These are phyloP conservation scores for Mercenaria mercenaria DNA, from an alignment of 1,140 invertebrate species.

Conservation along the genomic window DNA sequence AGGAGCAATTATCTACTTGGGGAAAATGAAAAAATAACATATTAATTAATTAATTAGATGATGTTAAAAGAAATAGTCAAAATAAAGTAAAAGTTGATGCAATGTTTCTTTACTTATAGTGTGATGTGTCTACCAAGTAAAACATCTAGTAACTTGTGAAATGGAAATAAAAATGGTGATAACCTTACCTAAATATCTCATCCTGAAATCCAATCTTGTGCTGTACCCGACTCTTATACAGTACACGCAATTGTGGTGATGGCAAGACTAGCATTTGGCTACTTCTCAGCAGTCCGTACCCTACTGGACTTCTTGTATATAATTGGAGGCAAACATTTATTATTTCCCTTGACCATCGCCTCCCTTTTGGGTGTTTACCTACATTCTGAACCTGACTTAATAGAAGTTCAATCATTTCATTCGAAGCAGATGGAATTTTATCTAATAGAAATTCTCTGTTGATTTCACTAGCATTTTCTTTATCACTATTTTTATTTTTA, in stretches of 20 bases:
- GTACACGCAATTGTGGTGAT: background rate
- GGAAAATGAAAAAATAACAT: no score
- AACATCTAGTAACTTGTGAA: no score
- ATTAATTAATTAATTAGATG: no score
- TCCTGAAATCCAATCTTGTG: background rate
- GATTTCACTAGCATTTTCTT: background rate
- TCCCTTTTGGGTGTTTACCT: background rate
- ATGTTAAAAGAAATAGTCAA: no score
- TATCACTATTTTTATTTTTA: background rate
- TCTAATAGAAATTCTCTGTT: background rate
- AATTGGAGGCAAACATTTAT: background rate
- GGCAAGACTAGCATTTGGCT: background rate
- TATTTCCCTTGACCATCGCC: background rate
- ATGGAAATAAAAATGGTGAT: no score
- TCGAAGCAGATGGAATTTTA: background rate
- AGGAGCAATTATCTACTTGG: no score
- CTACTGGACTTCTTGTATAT: background rate
- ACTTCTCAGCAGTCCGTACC: background rate
- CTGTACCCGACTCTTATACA: background rate
- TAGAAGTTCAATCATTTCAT: background rate
- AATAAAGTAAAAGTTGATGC: no score
- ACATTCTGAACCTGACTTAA: no score
- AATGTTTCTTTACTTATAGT: no score
- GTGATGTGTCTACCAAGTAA: no score
- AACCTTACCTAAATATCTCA: background rate